Base-by-base conservation (phyloP, 2,888 invertebrate species). In the Brachyopa scutellaris region DNA sequence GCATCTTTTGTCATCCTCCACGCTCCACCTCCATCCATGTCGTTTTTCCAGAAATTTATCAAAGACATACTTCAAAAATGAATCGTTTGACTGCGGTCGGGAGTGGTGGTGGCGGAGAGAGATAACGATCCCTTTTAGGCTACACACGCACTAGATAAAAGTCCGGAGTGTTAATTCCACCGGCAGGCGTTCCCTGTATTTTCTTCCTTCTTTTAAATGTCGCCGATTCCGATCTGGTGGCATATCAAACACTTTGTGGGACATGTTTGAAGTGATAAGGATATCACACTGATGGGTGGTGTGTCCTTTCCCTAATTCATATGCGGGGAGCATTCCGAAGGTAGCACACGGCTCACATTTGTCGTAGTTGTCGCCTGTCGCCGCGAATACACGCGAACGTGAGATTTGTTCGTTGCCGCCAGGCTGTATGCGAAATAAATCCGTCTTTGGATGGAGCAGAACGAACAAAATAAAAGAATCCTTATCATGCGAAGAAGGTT, bases 331-430 rank as follows among this genome's bases (percentile, higher is more conserved):
- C 77, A 82, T 72, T 66, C 55, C n/a, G 9, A 51, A 53, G 38
- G 40, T 47, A 66, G 70, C 82, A 72, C 82, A 82, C 59, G 77
- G 70, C 77, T 82, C 77, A 70, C 82, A 82, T 82, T 82, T 77
- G 82, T 82, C 82, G 82, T 82, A 72, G 59, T 59, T 82, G 82
- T 82, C 82, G 76, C 64, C 82, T 82, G 80, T 77, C 82, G 77
- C 70, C 59, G 55, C 66, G 53, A 77, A 77, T 45, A 77, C 49
- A 69, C 77, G 77, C 70, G 66, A 82, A 82, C 82, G 82, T 82
- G 82, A 77, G 82, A 72, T 72, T 82, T 77, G 77, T 82, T 59
- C 64, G 47, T 72, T 72, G 82, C 82, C 70, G 77, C 70, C 23
- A 61, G 82, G 82, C 61, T 66, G 9, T 70, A 36, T 55, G 45